Conservation (phyloP, 1,140 invertebrate genomes). For the Acromyrmex echinatior region DNA sequence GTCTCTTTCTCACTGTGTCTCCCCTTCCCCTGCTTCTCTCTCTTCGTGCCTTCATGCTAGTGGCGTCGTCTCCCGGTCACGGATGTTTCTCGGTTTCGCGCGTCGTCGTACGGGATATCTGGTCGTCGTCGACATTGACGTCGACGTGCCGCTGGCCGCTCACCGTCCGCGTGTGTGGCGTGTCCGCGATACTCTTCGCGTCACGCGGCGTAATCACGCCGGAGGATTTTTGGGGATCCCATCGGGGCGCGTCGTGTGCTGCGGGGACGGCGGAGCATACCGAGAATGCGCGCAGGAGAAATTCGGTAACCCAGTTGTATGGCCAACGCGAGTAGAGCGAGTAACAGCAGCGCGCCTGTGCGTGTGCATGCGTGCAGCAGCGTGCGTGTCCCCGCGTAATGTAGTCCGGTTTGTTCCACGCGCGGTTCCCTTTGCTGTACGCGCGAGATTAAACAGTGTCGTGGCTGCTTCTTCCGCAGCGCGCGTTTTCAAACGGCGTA, state of each 20-base stretch:
- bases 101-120: slow-evolving; percentile 6
- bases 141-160: background rate
- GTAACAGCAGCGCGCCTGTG: background rate
- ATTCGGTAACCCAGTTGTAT: slow-evolving; percentile 70
- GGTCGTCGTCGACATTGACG: background rate
- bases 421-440: background rate
- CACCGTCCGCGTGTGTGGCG: slow-evolving; percentile 31
- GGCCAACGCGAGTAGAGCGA: slow-evolving; percentile 24
- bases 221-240: background rate
- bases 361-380: background rate
- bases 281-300: slow-evolving; percentile 62
- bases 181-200: slow-evolving; percentile 7
- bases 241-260: background rate
- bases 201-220: slow-evolving; percentile 19
- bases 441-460: background rate
- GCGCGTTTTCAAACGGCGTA: slow-evolving; percentile 28
- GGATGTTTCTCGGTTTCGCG: slow-evolving; percentile 44
- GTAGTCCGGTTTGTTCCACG: background rate
- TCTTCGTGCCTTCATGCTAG: slow-evolving; percentile 4
- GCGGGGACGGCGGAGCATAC: slow-evolving; percentile 24
- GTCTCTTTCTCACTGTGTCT: background rate
- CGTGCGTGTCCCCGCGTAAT: background rate
- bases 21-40: background rate
- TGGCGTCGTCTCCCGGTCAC: slow-evolving; percentile 51
- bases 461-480: background rate